phyloP scores from a whole-genome alignment of 2,113 vertebrate species.

The Desmodus rotundus region DNA sequence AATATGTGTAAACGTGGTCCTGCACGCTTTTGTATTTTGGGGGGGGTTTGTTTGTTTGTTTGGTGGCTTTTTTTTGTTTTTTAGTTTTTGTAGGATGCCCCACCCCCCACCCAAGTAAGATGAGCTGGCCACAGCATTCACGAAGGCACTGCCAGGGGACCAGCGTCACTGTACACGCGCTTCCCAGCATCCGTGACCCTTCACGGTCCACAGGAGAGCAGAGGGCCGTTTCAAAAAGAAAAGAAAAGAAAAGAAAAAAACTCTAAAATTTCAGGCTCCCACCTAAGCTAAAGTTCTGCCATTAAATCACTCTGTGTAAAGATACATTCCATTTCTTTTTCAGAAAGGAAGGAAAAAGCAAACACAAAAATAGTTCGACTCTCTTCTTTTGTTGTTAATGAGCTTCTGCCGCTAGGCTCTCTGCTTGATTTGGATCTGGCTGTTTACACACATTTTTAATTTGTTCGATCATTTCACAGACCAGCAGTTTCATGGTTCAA shows the following conservation, averaged over 20 bases:
- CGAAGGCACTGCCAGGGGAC: background rate
- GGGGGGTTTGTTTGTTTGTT: too few species aligned
- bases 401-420: background rate
- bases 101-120: background rate
- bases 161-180: background rate
- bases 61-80: background rate
- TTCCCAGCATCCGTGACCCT: background rate
- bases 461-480: conserved; percentile 50
- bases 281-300: background rate
- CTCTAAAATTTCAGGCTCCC: background rate
- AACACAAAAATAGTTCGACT: background rate
- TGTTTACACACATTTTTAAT: conserved; percentile 47
- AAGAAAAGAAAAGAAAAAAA: background rate
- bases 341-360: background rate
- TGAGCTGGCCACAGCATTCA: background rate
- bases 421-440: background rate
- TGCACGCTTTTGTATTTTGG: background rate
- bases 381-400: background rate
- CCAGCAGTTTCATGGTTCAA: conserved; percentile 41
- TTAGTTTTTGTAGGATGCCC: background rate
- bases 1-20: background rate
- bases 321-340: background rate
- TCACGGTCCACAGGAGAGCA: background rate
- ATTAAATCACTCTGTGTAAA: background rate
- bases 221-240: background rate